Conservation (phyloP, 2,888 invertebrate genomes). For the Ochropacha duplaris region DNA sequence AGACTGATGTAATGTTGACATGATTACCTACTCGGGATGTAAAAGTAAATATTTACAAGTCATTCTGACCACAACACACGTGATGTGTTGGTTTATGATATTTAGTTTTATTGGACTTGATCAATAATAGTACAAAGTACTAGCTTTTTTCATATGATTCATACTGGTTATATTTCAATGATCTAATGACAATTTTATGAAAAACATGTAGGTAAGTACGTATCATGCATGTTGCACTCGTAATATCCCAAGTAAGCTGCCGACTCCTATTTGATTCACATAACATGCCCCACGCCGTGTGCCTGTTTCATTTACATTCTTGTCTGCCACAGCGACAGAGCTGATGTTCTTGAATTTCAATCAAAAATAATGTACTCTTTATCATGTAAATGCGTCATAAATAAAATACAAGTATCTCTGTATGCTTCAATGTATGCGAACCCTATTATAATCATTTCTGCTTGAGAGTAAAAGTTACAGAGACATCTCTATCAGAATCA, state of each 20-base stretch:
- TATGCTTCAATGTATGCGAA: too few relatives aligned
- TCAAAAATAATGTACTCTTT: not conserved
- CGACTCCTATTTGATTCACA: not conserved
- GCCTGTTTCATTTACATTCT: not conserved
- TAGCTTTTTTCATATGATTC: not conserved
- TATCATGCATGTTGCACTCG: not conserved
- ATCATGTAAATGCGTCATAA: not conserved
- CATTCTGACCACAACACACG: constrained; percentile 6
- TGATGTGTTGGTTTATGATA: constrained; percentile 13
- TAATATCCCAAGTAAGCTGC: not conserved
- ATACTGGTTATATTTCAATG: not conserved
- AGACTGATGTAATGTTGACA: not conserved
- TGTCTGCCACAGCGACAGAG: not conserved
- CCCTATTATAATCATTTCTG: too few relatives aligned
- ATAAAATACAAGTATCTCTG: constrained; percentile 9
- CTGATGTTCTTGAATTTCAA: not conserved
- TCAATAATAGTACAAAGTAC: not conserved
- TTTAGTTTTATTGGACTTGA: constrained; percentile 1
- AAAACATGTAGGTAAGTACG: not conserved
- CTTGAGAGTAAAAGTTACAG: constrained; percentile 21
- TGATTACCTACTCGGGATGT: not conserved
- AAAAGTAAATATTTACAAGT: constrained; percentile 23
- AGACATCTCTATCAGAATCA: constrained; percentile 52
- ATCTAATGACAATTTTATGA: not conserved
- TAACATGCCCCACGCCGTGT: not conserved